phyloP scores from a whole-genome alignment of 1,140 invertebrate species.

The Microplitis demolitor region DNA sequence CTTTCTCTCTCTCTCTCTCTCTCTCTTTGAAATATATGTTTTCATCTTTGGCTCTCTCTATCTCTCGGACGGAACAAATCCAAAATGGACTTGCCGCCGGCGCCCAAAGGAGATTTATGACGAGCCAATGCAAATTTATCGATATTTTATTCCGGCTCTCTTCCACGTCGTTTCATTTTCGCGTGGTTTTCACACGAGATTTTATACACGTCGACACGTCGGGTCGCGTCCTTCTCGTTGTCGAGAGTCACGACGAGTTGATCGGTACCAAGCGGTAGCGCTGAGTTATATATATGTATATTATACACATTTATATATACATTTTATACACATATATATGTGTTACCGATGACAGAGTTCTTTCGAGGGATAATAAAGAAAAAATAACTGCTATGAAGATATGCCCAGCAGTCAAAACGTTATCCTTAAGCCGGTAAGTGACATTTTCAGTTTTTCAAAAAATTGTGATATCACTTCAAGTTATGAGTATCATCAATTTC shows the following conservation, averaged over 20 bases:
- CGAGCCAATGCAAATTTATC: slow-evolving; percentile 48
- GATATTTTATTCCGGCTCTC: slow-evolving; percentile 43
- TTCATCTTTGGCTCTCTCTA: background rate
- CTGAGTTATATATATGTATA: too few species aligned
- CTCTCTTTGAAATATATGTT: background rate
- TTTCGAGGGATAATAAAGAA: background rate
- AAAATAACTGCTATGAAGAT: background rate
- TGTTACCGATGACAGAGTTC: too few species aligned
- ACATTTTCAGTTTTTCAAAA: slow-evolving; percentile 25
- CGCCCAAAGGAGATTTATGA: slow-evolving; percentile 32
- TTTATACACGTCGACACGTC: background rate
- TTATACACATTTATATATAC: too few species aligned
- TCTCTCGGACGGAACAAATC: slow-evolving; percentile 31
- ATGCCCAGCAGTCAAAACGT: background rate
- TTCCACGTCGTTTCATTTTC: slow-evolving; percentile 22
- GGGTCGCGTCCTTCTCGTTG: background rate
- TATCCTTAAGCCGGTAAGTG: background rate
- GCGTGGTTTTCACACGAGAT: background rate
- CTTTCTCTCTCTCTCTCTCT: background rate
- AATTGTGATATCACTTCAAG: slow-evolving; percentile 42
- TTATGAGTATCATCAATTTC: slow-evolving; percentile 49
- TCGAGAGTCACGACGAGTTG: too few species aligned
- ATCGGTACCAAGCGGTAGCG: too few species aligned
- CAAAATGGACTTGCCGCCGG: slow-evolving; percentile 33
- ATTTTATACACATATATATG: background rate